These are phyloP conservation scores for Perca schrenkii DNA, from an alignment of 2,113 vertebrate species.

Conservation along the genomic window DNA sequence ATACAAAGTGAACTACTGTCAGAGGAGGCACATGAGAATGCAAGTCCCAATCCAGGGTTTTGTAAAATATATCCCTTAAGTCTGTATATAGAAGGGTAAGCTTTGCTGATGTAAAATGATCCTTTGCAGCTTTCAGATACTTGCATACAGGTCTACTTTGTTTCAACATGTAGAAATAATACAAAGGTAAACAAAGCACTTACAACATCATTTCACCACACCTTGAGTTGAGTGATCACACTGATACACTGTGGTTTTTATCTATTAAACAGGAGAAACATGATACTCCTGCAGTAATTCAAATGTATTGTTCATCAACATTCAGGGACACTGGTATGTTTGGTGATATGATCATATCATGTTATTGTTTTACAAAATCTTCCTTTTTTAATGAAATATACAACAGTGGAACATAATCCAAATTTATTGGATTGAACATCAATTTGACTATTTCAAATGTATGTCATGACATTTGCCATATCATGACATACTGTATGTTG, in stretches of 20 bases:
- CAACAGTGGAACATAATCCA: not conserved
- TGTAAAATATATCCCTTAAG: constrained; percentile 77
- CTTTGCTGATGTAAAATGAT: constrained; percentile 80
- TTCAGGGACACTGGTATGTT: not conserved
- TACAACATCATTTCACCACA: constrained; percentile 55
- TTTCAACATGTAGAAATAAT: constrained; percentile 67
- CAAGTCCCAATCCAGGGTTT: constrained; percentile 79
- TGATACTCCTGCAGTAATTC: not conserved
- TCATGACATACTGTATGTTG: not conserved
- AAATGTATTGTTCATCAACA: constrained; percentile 9
- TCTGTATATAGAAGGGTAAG: constrained; percentile 56
- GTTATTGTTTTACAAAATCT: not conserved
- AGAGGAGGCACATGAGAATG: constrained; percentile 73
- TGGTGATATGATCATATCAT: not conserved
- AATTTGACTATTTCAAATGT: not conserved
- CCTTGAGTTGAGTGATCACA: constrained; percentile 15
- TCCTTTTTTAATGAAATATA: not conserved
- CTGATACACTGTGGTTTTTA: not conserved
- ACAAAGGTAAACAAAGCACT: constrained; percentile 58
- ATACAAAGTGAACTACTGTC: constrained; percentile 76
- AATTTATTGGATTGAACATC: not conserved
- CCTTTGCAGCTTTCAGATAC: constrained; percentile 73
- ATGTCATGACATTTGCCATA: not conserved
- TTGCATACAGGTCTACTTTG: constrained; percentile 61
- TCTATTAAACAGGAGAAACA: constrained; percentile 10